Evolutionary conservation across 53 echinoderm and acorn worm genomes (phyloP).

Genomic region (Holothuria scabra): DNA sequence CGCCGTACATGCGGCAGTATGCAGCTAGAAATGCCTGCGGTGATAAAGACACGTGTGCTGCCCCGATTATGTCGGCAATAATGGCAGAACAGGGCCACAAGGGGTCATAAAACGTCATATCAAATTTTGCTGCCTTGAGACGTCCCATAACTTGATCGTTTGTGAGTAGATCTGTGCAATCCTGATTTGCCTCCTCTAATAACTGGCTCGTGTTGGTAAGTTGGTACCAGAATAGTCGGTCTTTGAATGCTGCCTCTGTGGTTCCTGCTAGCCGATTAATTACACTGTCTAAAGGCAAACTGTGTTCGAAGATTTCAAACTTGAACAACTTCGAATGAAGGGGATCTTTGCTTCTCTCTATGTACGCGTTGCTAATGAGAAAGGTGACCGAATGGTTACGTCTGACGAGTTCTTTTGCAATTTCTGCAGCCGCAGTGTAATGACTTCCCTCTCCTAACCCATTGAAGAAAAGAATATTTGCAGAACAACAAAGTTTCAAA

Average conservation of each 20-base stretch:
- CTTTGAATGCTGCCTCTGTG: slow-evolving; percentile 28
- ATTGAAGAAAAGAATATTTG: slow-evolving; percentile 43
- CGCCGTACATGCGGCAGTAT: slow-evolving; percentile 44
- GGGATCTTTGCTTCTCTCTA: slow-evolving; percentile 46
- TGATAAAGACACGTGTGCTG: slow-evolving; percentile 55
- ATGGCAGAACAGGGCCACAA: slow-evolving; percentile 68
- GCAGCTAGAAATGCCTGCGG: slow-evolving; percentile 49
- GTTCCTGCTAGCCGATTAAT: not conserved
- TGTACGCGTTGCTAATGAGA: slow-evolving; percentile 72
- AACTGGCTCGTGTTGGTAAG: slow-evolving; percentile 19
- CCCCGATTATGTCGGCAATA: slow-evolving; percentile 55
- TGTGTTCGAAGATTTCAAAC: slow-evolving; percentile 63
- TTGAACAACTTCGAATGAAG: slow-evolving; percentile 56
- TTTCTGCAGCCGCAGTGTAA: slow-evolving; percentile 59
- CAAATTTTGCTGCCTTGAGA: slow-evolving; percentile 45
- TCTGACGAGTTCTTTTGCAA: slow-evolving; percentile 63
- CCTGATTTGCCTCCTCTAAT: slow-evolving; percentile 16
- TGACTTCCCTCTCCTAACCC: slow-evolving; percentile 67
- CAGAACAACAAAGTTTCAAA: not conserved
- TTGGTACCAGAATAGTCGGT: slow-evolving; percentile 13
- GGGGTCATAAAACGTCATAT: slow-evolving; percentile 66
- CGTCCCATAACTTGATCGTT: slow-evolving; percentile 51
- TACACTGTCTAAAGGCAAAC: slow-evolving; percentile 39
- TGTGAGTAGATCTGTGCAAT: slow-evolving; percentile 59
- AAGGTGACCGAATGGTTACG: slow-evolving; percentile 73